Conservation (phyloP, 2,113 vertebrate species). For the Tetrao urogallus region DNA sequence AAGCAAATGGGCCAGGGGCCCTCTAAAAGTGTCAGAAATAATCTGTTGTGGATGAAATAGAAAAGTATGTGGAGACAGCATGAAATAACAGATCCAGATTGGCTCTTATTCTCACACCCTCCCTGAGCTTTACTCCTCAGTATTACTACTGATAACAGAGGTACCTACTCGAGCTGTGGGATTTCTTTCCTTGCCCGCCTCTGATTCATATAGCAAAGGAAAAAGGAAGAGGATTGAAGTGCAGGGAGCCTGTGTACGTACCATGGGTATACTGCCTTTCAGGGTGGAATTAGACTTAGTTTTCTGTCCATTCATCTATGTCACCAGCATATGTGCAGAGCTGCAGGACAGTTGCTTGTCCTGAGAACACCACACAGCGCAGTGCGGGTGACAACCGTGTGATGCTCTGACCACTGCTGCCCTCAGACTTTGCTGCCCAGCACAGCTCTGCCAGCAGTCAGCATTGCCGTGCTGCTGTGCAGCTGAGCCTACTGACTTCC, state of each 20-base stretch:
- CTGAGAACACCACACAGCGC: background rate
- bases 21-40: slow-evolving; percentile 78
- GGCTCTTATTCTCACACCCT: background rate
- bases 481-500: background rate
- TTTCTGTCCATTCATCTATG: background rate
- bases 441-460: background rate
- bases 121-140: background rate
- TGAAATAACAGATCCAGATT: slow-evolving; percentile 63
- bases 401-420: background rate
- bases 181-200: background rate
- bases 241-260: background rate
- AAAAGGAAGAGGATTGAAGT: background rate
- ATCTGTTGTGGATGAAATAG: slow-evolving; percentile 73
- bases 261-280: background rate
- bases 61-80: slow-evolving; percentile 68
- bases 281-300: background rate
- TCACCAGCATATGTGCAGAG: background rate
- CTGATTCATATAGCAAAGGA: background rate
- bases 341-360: background rate
- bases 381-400: rapidly evolving
- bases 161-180: background rate
- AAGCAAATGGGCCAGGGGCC: slow-evolving; percentile 75
- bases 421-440: background rate
- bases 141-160: background rate
- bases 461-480: too few species aligned